These are phyloP conservation scores for Harmothoe impar DNA, from an alignment of 2,888 invertebrate genomes.

Conservation along the genomic window DNA sequence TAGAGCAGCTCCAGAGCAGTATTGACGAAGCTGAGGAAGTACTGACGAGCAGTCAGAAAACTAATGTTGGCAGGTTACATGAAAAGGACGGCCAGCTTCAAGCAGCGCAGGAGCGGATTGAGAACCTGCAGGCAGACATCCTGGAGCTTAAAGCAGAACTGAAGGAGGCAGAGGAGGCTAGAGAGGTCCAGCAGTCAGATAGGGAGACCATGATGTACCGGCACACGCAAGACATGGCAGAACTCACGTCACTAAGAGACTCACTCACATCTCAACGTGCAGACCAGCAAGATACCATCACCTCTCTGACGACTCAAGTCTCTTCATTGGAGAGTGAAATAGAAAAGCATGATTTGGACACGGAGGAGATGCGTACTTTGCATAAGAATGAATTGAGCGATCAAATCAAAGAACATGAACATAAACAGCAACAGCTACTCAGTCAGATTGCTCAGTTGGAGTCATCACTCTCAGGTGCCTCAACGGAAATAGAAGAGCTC, in stretches of 20 bases:
- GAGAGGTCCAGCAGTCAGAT: neutral
- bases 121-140: slow-evolving; percentile 31
- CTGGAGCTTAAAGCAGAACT: neutral
- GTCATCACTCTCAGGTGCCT: neutral
- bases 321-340: neutral
- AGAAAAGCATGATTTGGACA: neutral
- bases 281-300: neutral
- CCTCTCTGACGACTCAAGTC: neutral
- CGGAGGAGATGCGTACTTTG: neutral
- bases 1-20: neutral
- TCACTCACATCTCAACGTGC: neutral
- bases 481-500: neutral
- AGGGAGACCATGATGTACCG: neutral
- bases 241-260: neutral
- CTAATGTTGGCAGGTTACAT: neutral
- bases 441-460: neutral
- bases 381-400: slow-evolving; percentile 5
- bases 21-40: slow-evolving; percentile 42
- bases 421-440: neutral
- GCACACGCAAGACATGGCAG: neutral
- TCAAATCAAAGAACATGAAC: neutral
- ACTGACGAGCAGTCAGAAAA: neutral
- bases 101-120: neutral
- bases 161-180: neutral
- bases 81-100: slow-evolving; percentile 23